These are phyloP conservation scores for Himalopsyche kuldschensis DNA, from an alignment of 2,888 invertebrate species.

Conservation along the genomic window DNA sequence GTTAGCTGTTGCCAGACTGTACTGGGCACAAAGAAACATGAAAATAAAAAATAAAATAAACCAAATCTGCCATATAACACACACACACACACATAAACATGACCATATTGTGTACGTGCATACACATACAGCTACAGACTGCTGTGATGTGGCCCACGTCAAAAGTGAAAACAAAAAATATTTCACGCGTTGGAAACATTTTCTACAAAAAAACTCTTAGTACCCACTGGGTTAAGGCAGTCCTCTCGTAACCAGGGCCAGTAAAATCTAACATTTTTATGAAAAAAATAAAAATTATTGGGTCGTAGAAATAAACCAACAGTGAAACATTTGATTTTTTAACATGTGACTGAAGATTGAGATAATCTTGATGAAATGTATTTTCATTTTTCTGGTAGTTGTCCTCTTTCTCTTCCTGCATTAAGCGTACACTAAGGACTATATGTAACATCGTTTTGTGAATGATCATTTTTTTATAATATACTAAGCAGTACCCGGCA, in stretches of 20 bases:
- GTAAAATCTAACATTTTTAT: not conserved
- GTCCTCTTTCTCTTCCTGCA: no score
- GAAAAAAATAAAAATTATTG: no score
- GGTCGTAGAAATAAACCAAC: no score
- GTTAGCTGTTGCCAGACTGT: not conserved
- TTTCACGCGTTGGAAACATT: not conserved
- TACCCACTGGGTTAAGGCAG: not conserved
- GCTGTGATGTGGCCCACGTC: not conserved
- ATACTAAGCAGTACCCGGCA: no score
- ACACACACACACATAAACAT: not conserved
- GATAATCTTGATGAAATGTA: no score
- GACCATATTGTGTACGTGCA: not conserved
- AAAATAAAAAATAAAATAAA: not conserved
- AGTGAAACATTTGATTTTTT: no score
- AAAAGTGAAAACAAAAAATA: not conserved
- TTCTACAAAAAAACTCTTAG: not conserved
- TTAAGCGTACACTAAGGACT: no score
- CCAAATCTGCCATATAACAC: not conserved
- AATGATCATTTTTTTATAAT: no score
- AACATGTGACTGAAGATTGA: no score
- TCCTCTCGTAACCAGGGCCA: not conserved
- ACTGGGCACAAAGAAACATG: not conserved
- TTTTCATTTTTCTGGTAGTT: no score
- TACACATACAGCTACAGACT: not conserved
- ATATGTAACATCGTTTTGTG: no score